Conservation (phyloP, 2,888 invertebrate genomes). For the Rutpela maculata region DNA sequence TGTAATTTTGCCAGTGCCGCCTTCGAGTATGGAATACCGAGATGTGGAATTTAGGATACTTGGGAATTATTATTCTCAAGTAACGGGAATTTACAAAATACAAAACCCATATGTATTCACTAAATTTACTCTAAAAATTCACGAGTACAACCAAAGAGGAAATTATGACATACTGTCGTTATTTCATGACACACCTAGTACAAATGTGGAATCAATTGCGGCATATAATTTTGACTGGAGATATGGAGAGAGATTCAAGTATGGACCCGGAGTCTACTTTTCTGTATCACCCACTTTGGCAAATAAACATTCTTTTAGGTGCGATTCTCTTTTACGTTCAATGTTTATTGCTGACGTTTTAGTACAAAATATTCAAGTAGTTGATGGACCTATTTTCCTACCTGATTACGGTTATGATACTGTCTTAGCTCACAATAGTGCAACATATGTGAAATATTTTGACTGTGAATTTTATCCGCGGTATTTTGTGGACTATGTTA, state of each 20-base stretch:
- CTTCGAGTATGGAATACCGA: slow-evolving; percentile 43
- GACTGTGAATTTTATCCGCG: slow-evolving; percentile 70
- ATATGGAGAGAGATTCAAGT: slow-evolving; percentile 61
- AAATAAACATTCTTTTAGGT: slow-evolving; percentile 59
- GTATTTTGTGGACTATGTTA: slow-evolving; percentile 64
- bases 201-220: slow-evolving; percentile 63
- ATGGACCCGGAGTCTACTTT: slow-evolving; percentile 67
- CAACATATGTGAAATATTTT: slow-evolving; percentile 69
- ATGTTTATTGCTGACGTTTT: slow-evolving; percentile 68
- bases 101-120: slow-evolving; percentile 64
- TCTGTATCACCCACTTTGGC: slow-evolving; percentile 62
- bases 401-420: slow-evolving; percentile 66
- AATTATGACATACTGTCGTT: slow-evolving; percentile 47
- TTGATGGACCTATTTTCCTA: slow-evolving; percentile 53
- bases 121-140: slow-evolving; percentile 60
- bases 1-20: slow-evolving; percentile 42
- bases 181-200: slow-evolving; percentile 63
- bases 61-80: slow-evolving; percentile 40
- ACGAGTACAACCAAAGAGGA: slow-evolving; percentile 61
- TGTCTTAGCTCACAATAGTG: slow-evolving; percentile 59
- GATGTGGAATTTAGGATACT: slow-evolving; percentile 28
- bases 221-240: slow-evolving; percentile 66
- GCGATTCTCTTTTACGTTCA: slow-evolving; percentile 59
- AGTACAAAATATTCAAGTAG: slow-evolving; percentile 57
- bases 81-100: slow-evolving; percentile 57